Percentiles rank a stretch among this genome's conserved stretches.
These are phyloP conservation scores for Diaprepes abbreviatus DNA, from an alignment of 2,888 invertebrate species.

Conservation along the genomic window DNA sequence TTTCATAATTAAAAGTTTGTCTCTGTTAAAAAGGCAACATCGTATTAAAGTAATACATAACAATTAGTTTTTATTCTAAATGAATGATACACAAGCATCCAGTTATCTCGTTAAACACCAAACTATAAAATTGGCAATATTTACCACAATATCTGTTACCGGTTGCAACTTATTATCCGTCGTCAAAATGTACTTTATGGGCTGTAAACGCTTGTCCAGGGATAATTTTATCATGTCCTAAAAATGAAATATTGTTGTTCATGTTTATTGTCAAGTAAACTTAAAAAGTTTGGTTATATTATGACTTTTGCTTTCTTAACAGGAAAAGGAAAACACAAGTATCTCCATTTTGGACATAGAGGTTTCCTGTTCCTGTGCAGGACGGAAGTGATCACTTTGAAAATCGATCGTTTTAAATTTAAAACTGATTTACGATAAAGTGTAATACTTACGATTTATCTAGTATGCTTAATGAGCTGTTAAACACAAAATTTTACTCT, in stretches of 20 bases:
- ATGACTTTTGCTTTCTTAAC: conserved; percentile 51
- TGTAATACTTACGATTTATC: conserved; percentile 13
- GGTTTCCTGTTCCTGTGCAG: conserved; percentile 76
- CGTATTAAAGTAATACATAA: too few species aligned
- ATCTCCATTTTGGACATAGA: conserved; percentile 69
- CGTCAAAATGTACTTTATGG: conserved; percentile 55
- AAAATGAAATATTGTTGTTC: conserved; percentile 45
- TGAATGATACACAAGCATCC: too few species aligned
- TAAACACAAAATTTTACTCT: not conserved
- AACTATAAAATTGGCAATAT: not conserved
- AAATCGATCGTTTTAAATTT: conserved; percentile 33
- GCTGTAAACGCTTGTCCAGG: conserved; percentile 49
- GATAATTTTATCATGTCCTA: conserved; percentile 59
- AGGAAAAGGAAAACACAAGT: conserved; percentile 60
- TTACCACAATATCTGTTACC: conserved; percentile 62
- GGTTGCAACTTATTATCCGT: conserved; percentile 49
- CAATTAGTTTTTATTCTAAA: too few species aligned
- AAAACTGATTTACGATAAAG: not conserved
- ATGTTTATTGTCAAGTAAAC: conserved; percentile 3
- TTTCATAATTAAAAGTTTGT: too few species aligned
- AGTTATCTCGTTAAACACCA: too few species aligned
- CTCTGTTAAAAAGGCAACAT: too few species aligned
- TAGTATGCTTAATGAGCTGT: not conserved
- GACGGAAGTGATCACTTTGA: conserved; percentile 64
- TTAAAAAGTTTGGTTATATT: conserved; percentile 48